A percentile compares a stretch with the other conserved stretches of the same genome.
Evolutionary conservation across 2,113 vertebrate genomes (phyloP).

Genomic region (Vidua macroura): DNA sequence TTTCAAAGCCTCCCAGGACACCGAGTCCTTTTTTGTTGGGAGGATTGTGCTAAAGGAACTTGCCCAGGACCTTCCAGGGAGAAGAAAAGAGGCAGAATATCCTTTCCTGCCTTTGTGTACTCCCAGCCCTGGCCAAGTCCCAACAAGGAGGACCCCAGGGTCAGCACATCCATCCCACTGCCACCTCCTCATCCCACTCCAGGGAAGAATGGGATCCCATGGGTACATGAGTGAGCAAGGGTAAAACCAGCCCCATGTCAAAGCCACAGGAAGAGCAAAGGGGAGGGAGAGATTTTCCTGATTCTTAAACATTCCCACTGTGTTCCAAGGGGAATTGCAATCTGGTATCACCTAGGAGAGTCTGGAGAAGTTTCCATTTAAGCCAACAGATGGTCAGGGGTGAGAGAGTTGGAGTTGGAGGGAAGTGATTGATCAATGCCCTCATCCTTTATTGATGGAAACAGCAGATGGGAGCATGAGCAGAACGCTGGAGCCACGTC

Average conservation of each 20-base stretch:
- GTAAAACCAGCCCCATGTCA: not conserved
- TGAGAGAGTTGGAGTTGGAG: conserved; percentile 29
- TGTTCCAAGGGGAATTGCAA: not conserved
- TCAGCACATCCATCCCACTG: not conserved
- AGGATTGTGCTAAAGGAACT: not conserved
- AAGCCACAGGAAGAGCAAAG: not conserved
- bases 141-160: not conserved
- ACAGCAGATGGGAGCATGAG: not conserved
- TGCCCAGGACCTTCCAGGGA: not conserved
- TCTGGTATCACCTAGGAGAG: not conserved
- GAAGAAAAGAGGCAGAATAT: not conserved
- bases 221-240: not conserved
- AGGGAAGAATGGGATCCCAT: not conserved
- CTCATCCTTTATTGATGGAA: conserved; percentile 67
- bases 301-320: not conserved
- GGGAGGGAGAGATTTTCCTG: not conserved
- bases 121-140: too few relatives aligned
- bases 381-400: not conserved
- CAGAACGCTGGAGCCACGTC: not conserved
- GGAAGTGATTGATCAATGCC: conserved; percentile 56
- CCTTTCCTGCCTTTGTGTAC: not conserved
- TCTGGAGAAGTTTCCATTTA: not conserved
- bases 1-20: not conserved
- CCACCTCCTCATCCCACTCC: not conserved
- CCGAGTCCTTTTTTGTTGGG: fast-evolving